Conservation (phyloP, 2,797 vertebrate species). For the Myotis findleyi region DNA sequence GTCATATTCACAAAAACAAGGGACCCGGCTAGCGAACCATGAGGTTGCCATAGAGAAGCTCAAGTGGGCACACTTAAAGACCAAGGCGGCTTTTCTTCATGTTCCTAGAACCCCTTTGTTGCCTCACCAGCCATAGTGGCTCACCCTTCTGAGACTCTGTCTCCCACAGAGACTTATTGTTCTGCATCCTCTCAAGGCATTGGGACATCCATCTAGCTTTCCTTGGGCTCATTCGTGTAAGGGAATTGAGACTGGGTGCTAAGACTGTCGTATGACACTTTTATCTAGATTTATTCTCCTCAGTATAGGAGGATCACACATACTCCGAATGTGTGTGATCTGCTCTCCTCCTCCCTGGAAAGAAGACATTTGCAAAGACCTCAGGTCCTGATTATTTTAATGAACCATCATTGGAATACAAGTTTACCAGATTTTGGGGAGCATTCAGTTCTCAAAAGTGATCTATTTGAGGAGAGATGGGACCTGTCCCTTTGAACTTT, state of each 20-base stretch:
- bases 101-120: neutral
- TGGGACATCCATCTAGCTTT: neutral
- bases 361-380: neutral
- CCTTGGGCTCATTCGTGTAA: neutral
- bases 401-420: neutral
- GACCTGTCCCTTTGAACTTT: neutral
- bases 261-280: neutral
- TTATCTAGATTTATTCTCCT: neutral
- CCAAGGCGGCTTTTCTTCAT: neutral
- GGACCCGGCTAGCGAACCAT: neutral
- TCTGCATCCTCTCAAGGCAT: neutral
- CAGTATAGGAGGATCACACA: neutral
- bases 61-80: neutral
- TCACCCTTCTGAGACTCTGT: neutral
- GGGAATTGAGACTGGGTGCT: neutral
- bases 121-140: neutral
- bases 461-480: neutral
- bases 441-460: neutral
- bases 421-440: neutral
- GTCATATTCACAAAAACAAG: slow-evolving; percentile 16
- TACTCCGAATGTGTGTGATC: neutral
- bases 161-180: neutral
- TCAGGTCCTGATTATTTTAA: neutral
- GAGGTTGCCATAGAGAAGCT: neutral
- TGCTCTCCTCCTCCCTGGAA: neutral